Percentiles rank a stretch among this genome's conserved stretches.
These are phyloP conservation scores for Diloba caeruleocephala DNA, from an alignment of 2,888 invertebrate species.

Conservation along the genomic window DNA sequence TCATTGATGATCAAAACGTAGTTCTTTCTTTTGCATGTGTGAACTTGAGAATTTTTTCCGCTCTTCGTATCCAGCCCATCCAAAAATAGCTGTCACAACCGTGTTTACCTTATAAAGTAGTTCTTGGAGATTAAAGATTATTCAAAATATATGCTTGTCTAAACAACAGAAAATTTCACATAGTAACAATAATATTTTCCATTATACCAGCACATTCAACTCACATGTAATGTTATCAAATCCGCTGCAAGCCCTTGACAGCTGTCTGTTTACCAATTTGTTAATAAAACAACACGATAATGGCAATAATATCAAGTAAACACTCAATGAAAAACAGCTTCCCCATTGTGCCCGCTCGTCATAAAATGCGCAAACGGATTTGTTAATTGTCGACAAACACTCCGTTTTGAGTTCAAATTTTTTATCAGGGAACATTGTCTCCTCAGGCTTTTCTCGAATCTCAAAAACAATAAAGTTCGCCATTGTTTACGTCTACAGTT, in stretches of 20 bases:
- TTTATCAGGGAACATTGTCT: conserved; percentile 48
- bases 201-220: conserved; percentile 1
- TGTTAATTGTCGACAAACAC: conserved; percentile 64
- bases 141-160: no score
- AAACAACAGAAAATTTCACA: background rate
- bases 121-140: no score
- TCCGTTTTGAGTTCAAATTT: conserved; percentile 55
- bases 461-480: conserved; percentile 64
- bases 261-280: conserved; percentile 34
- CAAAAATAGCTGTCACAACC: no score
- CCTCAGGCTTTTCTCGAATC: conserved; percentile 38
- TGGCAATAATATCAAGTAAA: conserved; percentile 42
- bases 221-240: conserved; percentile 13
- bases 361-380: conserved; percentile 62
- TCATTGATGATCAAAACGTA: no score
- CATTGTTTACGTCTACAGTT: conserved; percentile 68
- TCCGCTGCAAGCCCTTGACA: conserved; percentile 13
- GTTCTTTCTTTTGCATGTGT: no score
- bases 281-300: conserved; percentile 42
- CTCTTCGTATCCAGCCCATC: no score
- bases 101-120: no score
- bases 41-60: no score
- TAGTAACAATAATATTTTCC: background rate
- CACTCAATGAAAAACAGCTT: conserved; percentile 37
- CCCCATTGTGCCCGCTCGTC: conserved; percentile 39